Conservation (phyloP, 2,888 invertebrate species). For the Meandrusa payeni region DNA sequence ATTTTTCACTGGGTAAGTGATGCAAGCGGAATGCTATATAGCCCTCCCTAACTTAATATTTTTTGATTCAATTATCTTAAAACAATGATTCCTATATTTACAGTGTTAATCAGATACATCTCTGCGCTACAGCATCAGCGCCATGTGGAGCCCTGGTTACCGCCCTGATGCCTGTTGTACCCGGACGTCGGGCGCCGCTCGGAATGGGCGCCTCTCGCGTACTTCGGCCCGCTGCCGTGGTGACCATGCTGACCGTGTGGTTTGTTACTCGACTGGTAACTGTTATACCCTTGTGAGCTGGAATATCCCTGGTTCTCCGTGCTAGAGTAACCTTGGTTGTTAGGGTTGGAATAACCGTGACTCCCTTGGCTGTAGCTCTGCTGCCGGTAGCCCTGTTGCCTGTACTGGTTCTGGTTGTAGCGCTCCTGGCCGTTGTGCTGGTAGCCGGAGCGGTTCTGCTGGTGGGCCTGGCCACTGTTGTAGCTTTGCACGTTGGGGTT, state of each 20-base stretch:
- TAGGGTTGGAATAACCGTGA: conserved; percentile 12
- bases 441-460: conserved; percentile 33
- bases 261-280: conserved; percentile 11
- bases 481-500: conserved; percentile 28
- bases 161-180: conserved; percentile 28
- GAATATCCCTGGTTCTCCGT: conserved; percentile 30
- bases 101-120: background rate
- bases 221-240: conserved; percentile 26
- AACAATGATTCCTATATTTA: conserved; percentile 4
- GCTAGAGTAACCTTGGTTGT: conserved; percentile 30
- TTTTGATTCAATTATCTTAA: background rate
- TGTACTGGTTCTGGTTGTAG: conserved; percentile 21
- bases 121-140: conserved; percentile 26
- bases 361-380: background rate
- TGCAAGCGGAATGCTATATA: no score
- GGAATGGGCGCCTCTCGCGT: conserved; percentile 26
- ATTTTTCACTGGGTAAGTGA: no score
- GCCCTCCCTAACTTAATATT: background rate
- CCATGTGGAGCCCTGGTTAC: conserved; percentile 31
- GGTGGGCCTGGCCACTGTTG: conserved; percentile 32
- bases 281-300: no score
- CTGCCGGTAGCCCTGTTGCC: background rate
- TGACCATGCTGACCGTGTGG: conserved; percentile 31
- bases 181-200: conserved; percentile 29
- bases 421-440: conserved; percentile 32